A percentile compares a stretch with the other conserved stretches of the same genome.
These are phyloP conservation scores for Bombus confusus DNA, from an alignment of 1,140 invertebrate species.

Conservation along the genomic window DNA sequence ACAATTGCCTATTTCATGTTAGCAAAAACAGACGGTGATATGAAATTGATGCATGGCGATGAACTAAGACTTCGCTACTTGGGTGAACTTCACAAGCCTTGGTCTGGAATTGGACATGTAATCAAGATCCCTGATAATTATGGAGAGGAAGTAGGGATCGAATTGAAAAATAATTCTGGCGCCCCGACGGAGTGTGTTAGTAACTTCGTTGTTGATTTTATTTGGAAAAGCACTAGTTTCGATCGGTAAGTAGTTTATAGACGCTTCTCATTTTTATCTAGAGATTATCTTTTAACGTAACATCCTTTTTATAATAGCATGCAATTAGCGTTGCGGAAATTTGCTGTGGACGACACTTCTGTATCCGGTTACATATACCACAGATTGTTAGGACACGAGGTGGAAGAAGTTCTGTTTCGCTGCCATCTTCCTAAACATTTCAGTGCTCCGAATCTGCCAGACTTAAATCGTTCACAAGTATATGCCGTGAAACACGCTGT, in stretches of 20 bases:
- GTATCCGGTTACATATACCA: conserved; percentile 99
- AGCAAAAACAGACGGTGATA: conserved; percentile 98
- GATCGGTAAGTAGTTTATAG: conserved; percentile 88
- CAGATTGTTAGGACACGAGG: conserved; percentile 97
- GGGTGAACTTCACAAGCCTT: conserved; percentile 95
- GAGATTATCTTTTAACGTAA: not conserved
- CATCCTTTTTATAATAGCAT: conserved; percentile 86
- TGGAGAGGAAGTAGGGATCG: conserved; percentile 98
- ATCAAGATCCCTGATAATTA: conserved; percentile 99
- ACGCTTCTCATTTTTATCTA: not conserved
- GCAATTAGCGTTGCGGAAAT: conserved; percentile 96
- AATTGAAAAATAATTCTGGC: conserved; percentile 94
- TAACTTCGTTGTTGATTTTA: conserved; percentile 99
- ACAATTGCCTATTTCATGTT: conserved; percentile 98
- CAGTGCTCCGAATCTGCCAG: conserved; percentile 97
- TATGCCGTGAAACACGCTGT: conserved; percentile 99
- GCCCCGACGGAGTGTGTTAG: conserved; percentile 96
- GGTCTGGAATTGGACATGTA: conserved; percentile 97
- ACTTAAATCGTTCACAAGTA: conserved; percentile 98
- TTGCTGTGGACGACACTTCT: conserved; percentile 97
- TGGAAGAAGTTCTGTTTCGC: conserved; percentile 96
- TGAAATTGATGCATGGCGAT: conserved; percentile 99
- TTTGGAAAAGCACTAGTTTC: conserved; percentile 99
- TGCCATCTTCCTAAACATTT: conserved; percentile 97
- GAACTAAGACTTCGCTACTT: conserved; percentile 97